phyloP scores from a whole-genome alignment of 2,888 invertebrate genomes.

The Rhaphigaster nebulosa region DNA sequence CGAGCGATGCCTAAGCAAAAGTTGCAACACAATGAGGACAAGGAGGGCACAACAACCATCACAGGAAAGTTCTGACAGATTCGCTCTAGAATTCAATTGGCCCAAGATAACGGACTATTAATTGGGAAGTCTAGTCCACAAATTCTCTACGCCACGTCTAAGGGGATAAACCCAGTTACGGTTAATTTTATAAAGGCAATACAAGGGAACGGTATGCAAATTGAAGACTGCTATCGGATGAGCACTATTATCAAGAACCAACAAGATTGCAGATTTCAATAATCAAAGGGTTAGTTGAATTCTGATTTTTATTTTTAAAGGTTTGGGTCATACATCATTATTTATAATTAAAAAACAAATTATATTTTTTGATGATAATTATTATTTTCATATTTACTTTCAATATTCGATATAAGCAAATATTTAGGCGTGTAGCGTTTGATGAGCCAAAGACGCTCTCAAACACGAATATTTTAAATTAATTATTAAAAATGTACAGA shows the following conservation, averaged over 20 bases:
- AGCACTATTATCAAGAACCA: not conserved
- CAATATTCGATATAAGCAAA: no score
- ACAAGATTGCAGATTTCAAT: not conserved
- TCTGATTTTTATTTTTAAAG: not conserved
- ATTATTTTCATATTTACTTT: no score
- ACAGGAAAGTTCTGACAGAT: conserved; percentile 15
- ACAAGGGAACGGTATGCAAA: not conserved
- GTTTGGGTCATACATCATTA: no score
- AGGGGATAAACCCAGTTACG: not conserved
- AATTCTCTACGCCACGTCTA: not conserved
- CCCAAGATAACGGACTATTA: conserved; percentile 7
- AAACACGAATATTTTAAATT: no score
- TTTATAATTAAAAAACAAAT: no score
- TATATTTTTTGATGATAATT: no score
- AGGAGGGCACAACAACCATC: not conserved
- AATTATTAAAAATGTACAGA: no score
- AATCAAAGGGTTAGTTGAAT: not conserved
- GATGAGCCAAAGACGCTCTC: no score
- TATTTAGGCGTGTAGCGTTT: no score
- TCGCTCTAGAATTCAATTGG: conserved; percentile 26
- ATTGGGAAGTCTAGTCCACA: conserved; percentile 14
- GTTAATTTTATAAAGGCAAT: not conserved
- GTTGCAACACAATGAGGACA: not conserved
- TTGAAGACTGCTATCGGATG: not conserved
- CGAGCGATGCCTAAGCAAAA: not conserved